phyloP scores from a whole-genome alignment of 2,888 invertebrate genomes.

The Bombylius major region DNA sequence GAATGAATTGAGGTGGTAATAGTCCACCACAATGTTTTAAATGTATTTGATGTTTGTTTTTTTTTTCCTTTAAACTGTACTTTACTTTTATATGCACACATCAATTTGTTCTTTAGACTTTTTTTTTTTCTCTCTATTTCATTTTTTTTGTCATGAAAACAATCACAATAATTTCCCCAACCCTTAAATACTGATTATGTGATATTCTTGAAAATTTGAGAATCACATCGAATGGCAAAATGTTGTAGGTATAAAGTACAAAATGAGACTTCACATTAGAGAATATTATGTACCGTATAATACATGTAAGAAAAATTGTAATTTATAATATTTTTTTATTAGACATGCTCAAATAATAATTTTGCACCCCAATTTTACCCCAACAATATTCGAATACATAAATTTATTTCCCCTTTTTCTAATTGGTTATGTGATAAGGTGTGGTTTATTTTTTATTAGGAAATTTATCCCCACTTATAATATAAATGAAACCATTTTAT shows the following conservation, averaged over 20 bases:
- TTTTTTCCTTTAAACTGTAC: no score
- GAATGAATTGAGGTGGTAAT: no score
- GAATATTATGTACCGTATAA: no score
- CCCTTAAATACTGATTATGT: background rate
- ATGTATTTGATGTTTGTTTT: no score
- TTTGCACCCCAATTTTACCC: background rate
- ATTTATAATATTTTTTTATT: no score
- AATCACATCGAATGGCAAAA: background rate
- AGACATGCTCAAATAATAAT: constrained; percentile 3
- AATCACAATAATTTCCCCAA: background rate
- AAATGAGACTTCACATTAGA: background rate
- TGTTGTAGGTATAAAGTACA: constrained; percentile 3
- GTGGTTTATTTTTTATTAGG: constrained; percentile 5
- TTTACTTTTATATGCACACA: no score
- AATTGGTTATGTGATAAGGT: constrained; percentile 20
- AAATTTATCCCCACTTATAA: background rate
- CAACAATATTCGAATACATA: background rate
- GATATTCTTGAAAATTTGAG: constrained; percentile 5
- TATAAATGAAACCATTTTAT: background rate
- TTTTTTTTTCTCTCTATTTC: no score
- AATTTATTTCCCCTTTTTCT: constrained; percentile 20
- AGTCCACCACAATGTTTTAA: no score
- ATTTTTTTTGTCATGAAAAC: no score
- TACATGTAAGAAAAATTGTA: no score
- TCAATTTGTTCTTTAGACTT: no score